Percentiles rank a stretch among this genome's conserved stretches.
Evolutionary conservation across 1,140 invertebrate species (phyloP).

Genomic region (Dufourea novaeangliae): DNA sequence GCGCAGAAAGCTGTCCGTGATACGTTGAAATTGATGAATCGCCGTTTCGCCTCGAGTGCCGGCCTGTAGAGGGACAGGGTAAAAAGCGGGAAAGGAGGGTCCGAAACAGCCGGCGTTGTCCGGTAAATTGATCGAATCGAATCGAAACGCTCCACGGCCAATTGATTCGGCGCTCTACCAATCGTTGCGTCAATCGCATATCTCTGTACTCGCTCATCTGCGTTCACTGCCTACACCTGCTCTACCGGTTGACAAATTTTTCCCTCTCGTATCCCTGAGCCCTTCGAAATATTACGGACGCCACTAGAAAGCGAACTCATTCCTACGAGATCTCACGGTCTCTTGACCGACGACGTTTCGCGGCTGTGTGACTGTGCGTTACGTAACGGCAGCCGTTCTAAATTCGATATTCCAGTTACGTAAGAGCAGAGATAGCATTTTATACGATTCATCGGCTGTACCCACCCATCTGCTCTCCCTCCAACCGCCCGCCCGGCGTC

Average conservation of each 20-base stretch:
- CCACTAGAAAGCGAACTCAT: too few relatives aligned
- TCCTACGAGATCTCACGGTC: too few relatives aligned
- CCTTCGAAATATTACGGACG: too few relatives aligned
- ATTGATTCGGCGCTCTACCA: conserved; percentile 52
- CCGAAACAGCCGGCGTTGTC: conserved; percentile 54
- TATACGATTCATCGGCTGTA: conserved; percentile 4
- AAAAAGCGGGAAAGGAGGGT: conserved; percentile 28
- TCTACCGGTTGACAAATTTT: too few relatives aligned
- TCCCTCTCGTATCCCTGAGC: too few relatives aligned
- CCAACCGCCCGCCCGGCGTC: background rate
- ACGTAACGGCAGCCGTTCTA: conserved; percentile 4
- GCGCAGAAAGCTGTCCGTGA: conserved; percentile 43
- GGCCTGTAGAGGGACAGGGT: background rate
- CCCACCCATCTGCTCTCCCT: background rate
- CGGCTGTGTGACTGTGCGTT: background rate
- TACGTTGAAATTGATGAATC: conserved; percentile 65
- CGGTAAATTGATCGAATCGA: conserved; percentile 69
- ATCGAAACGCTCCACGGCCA: conserved; percentile 65
- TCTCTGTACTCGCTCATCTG: background rate
- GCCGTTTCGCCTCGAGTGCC: conserved; percentile 40
- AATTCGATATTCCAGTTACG: conserved; percentile 12
- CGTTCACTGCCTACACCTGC: too few relatives aligned
- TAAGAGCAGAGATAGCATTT: conserved; percentile 2
- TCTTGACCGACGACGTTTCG: background rate
- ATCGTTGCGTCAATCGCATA: conserved; percentile 35